Percentiles rank a stretch among this genome's conserved stretches.
These are phyloP conservation scores for Oophaga pumilio DNA, from an alignment of 2,113 vertebrate genomes.

Conservation along the genomic window DNA sequence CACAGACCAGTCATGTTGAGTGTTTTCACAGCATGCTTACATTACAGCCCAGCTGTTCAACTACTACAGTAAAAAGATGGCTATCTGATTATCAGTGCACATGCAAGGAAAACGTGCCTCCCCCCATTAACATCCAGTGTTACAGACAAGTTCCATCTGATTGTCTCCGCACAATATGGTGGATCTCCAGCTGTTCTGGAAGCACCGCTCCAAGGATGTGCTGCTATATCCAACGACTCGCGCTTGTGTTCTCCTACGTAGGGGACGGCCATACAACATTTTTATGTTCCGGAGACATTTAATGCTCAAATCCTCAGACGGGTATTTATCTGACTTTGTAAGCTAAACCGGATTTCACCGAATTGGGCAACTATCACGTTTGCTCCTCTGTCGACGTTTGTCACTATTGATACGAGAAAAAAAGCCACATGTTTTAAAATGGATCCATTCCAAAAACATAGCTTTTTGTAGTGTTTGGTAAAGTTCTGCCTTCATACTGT, in stretches of 20 bases:
- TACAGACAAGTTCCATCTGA: slow-evolving; percentile 40
- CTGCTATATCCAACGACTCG: not conserved
- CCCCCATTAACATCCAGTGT: slow-evolving; percentile 17
- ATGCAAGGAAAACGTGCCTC: slow-evolving; percentile 1
- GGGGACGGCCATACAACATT: not conserved
- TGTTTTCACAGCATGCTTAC: slow-evolving; percentile 53
- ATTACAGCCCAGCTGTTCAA: slow-evolving; percentile 51
- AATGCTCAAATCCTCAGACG: not conserved
- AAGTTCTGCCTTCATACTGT: too few species aligned
- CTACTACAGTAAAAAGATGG: slow-evolving; percentile 30
- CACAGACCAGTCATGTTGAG: slow-evolving; percentile 36
- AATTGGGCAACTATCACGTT: not conserved
- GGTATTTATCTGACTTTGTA: not conserved
- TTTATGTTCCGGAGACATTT: not conserved
- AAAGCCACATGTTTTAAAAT: too few species aligned
- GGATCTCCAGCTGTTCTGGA: slow-evolving; percentile 19
- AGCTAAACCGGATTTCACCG: not conserved
- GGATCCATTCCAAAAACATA: too few species aligned
- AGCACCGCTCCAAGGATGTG: not conserved
- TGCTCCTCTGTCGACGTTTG: not conserved
- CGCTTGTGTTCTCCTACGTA: too few species aligned
- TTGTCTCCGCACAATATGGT: not conserved
- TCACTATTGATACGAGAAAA: too few species aligned
- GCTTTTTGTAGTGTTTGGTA: too few species aligned
- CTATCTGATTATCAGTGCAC: slow-evolving; percentile 21